phyloP scores from a whole-genome alignment of 2,888 invertebrate genomes.

The Clivina fossor region DNA sequence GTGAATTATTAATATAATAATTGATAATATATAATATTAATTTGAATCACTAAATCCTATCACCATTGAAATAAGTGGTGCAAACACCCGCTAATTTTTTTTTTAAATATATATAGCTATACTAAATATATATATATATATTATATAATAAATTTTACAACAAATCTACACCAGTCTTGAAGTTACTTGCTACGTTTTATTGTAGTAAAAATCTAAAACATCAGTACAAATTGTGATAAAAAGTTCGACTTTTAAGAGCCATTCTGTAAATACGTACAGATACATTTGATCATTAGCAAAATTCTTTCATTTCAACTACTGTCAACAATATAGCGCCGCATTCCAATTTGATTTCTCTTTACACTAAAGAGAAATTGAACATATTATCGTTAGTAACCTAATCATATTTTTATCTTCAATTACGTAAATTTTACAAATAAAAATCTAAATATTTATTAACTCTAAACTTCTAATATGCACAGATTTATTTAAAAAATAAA shows the following conservation, averaged over 20 bases:
- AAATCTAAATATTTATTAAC: too few relatives aligned
- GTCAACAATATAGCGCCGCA: too few relatives aligned
- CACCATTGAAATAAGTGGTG: conserved; percentile 50
- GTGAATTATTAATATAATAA: conserved; percentile 34
- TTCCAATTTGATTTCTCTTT: too few relatives aligned
- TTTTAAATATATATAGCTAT: too few relatives aligned
- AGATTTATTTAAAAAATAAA: too few relatives aligned
- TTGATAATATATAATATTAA: conserved; percentile 41
- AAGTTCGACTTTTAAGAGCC: conserved; percentile 25
- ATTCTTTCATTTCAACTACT: too few relatives aligned
- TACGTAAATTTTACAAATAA: too few relatives aligned
- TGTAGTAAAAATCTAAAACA: conserved; percentile 34
- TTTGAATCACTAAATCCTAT: conserved; percentile 49
- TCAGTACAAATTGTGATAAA: conserved; percentile 35
- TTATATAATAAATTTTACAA: conserved; percentile 25
- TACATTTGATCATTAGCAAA: background rate
- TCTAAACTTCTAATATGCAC: too few relatives aligned
- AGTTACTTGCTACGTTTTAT: conserved; percentile 33
- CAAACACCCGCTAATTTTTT: conserved; percentile 45
- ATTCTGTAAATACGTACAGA: conserved; percentile 22
- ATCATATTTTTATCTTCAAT: too few relatives aligned
- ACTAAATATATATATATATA: conserved; percentile 31
- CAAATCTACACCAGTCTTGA: conserved; percentile 34
- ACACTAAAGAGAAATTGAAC: too few relatives aligned
- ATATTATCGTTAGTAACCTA: too few relatives aligned